Evolutionary conservation across 1,140 invertebrate species (phyloP), one percentile per base, ranked within the genome.

Genomic region (Drosophila pectinifera): DNA sequence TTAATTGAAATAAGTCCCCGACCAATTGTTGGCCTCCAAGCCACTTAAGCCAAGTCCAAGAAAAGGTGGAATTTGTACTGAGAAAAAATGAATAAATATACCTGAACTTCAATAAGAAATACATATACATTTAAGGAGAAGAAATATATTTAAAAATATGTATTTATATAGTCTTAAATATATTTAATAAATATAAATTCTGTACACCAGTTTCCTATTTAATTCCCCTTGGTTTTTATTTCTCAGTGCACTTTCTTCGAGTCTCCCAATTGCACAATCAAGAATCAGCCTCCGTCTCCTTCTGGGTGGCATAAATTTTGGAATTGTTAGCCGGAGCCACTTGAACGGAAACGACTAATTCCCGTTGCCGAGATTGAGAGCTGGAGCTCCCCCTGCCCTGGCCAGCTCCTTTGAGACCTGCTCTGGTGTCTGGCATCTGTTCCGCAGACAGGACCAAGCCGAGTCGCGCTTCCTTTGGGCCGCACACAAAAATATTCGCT

Each of bases 1-100:
- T 88, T 91, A 91, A 91, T 90, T 91, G 88, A 91, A 91, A 91
- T 82, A 88, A 88, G 80, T 91, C 88, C 88, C 88, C 74, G 62
- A 81, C 88, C 88, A 91, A 91, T 91, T 91, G 78, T 81, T 76
- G 53, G 73, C 74, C 72, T 56, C 63, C 20, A 57, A 63, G 85
- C 80, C 85, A 90, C 85, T 90, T 90, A 90, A 89, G 78, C 36
- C 51, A 39, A 34, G 77, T 56, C 64, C 59, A 73, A 53, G 67
- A 54, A 56, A 73, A 81, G 75, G 51, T 59, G 62, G 41, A 28
- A 36, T 5, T 22, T 38, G 38, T 38, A 67, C 28, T 8, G 59
- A 2, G 1, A 64, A 51, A 38, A 59, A 31, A 13, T 42, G 18
- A 38, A 38, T 14, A 38, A 14, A n/a, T 11, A 38, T 7, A 14